These are phyloP conservation scores for Spinibarbus caldwelli DNA, from an alignment of 2,797 vertebrate species.

Conservation along the genomic window DNA sequence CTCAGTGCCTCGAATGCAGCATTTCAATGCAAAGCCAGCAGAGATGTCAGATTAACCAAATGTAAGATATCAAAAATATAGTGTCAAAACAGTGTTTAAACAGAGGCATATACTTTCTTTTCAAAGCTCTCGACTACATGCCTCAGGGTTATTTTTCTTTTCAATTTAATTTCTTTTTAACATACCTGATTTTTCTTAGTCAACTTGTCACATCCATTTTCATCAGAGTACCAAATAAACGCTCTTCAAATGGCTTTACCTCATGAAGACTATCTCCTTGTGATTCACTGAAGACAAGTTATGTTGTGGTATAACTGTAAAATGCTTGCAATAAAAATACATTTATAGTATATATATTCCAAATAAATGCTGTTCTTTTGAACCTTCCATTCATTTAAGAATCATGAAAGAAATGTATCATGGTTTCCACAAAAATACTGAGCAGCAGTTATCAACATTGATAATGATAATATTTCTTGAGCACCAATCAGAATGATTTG, in stretches of 20 bases:
- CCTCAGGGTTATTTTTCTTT: not conserved
- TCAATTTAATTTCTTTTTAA: constrained; percentile 9
- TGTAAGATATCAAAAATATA: constrained; percentile 4
- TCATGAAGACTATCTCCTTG: not conserved
- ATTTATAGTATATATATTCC: not conserved
- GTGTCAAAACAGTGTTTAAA: constrained; percentile 22
- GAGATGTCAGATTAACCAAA: constrained; percentile 47
- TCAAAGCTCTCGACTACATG: not conserved
- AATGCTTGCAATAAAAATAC: too few relatives aligned
- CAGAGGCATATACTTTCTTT: not conserved
- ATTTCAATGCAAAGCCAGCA: constrained; percentile 14
- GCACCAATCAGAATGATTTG: not conserved
- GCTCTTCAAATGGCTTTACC: constrained; percentile 6
- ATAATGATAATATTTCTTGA: not conserved
- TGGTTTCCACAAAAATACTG: not conserved
- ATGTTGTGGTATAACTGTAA: not conserved
- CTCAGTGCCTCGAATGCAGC: constrained; percentile 50
- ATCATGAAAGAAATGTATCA: not conserved
- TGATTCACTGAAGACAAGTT: not conserved
- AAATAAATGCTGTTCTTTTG: constrained; percentile 6
- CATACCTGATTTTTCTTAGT: not conserved
- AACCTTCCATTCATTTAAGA: not conserved
- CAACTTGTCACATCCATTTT: constrained; percentile 12
- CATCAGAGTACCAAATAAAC: constrained; percentile 46
- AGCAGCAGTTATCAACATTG: not conserved